Evolutionary conservation across 2,888 invertebrate genomes (phyloP), one percentile per base, ranked within the genome.

Genomic region (Agriopis leucophaearia): DNA sequence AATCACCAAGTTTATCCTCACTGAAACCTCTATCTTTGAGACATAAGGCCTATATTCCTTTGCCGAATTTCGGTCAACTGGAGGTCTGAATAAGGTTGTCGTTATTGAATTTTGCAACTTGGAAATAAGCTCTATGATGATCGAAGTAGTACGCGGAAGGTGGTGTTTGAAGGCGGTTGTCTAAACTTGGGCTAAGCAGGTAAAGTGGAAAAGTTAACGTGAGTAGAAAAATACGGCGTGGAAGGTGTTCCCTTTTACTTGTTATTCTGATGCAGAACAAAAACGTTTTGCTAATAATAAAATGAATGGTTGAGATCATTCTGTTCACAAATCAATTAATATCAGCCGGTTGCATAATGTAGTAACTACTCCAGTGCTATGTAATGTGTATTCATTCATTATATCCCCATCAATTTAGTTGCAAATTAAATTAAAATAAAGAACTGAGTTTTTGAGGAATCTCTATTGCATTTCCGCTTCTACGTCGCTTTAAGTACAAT

Each of bases 81-180:
- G 59, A 54, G 54, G 58, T 54, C 84, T 72, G 77, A 45, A 44
- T n/a, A 70, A 78, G 81, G 80, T 78, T 81, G 78, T 80, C 79
- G 81, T 85, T 86, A 86, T 86, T 85, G 85, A 86, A 86, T 86
- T 81, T 83, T 82, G 82, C 81, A 84, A 80, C 81, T 82, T 74
- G 73, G 80, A 78, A 80, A 78, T 81, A 80, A 81, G 80, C 78
- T 78, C 77, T 78, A 76, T 80, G 73, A 74, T 71, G 74, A 75
- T 76, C 73, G 48, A 45, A 69, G 67, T 54, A 40, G 54, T 63
- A 57, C 69, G 64, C 65, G 66, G 54, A 62, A 63, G 56, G 51
- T 47, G 55, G 13, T 60, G 54, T 70, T 68, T 64, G 58, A 52
- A 66, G 42, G 61, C 56, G 60, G 55, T 60, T 65, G 54, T n/a